A percentile compares a stretch with the other conserved stretches of the same genome.
phyloP scores from a whole-genome alignment of 1,140 invertebrate genomes.

The Hypsibius dujardini region DNA sequence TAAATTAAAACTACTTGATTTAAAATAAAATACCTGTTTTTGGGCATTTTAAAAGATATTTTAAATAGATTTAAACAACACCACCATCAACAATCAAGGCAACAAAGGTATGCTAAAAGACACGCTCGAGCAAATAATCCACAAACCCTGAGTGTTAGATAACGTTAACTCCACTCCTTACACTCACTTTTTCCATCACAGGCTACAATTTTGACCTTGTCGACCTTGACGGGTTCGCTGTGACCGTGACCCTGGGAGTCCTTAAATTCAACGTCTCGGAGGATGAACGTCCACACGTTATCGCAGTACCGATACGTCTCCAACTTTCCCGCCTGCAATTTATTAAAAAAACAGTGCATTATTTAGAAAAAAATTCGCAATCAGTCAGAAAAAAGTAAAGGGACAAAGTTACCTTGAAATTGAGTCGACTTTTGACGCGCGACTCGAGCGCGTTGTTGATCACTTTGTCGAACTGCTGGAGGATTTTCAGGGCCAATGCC shows the following conservation, averaged over 20 bases:
- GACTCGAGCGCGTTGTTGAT: slow-evolving; percentile 85
- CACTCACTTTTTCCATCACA: slow-evolving; percentile 87
- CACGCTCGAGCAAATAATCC: too few species aligned
- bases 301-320: slow-evolving; percentile 99
- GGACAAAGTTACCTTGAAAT: slow-evolving; percentile 55
- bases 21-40: too few species aligned
- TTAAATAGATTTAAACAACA: too few species aligned
- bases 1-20: too few species aligned
- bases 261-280: slow-evolving; percentile 92
- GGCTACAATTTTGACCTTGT: slow-evolving; percentile 97
- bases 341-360: slow-evolving; percentile 10
- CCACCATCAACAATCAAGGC: too few species aligned
- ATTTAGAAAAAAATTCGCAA: slow-evolving; percentile 14
- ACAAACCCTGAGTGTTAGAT: too few species aligned
- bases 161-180: too few species aligned
- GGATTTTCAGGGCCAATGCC: slow-evolving; percentile 68
- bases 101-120: too few species aligned
- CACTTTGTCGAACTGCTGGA: slow-evolving; percentile 88
- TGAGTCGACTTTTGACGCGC: slow-evolving; percentile 71
- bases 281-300: slow-evolving; percentile 99
- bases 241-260: slow-evolving; percentile 50
- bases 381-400: slow-evolving; percentile 18
- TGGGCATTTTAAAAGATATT: too few species aligned
- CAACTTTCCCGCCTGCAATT: slow-evolving; percentile 63
- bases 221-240: slow-evolving; percentile 67